Evolutionary conservation across 2,113 vertebrate species (phyloP), one percentile per base, ranked within the genome.

Genomic region (Chamaea fasciata): DNA sequence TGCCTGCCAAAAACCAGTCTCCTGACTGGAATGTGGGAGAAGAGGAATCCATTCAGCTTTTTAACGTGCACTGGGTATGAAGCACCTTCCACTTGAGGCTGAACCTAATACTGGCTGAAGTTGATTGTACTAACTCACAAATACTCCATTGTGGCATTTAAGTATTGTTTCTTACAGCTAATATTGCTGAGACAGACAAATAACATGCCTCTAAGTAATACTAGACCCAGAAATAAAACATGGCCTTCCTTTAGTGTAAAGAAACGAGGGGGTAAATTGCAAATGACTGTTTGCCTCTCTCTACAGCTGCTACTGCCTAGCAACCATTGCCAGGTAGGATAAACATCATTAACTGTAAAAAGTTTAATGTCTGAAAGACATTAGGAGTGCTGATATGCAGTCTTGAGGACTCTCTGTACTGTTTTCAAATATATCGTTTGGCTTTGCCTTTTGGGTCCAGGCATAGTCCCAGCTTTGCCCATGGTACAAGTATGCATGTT

Each of bases 281-380:
- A 95, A 90, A 95, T 95, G 50, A 82, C 74, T 95, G 53, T 95
- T 93, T 96, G 64, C 64, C 69, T 95, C 47, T 94, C 44, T 46
- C 21, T 42, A 57, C 67, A 57, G 63, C 62, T 87, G 56, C 77
- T 82, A 46, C 87, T 90, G 84, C 96, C 81, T 92, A 89, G 87
- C 93, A 96, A 82, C 6, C 2, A 89, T 89, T 94, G 84, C 87
- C 44, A 78, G 65, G 30, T 91, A 89, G 73, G 89, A 87, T 92
- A 96, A 97, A 89, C 74, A 92, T 95, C 55, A 78, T 93, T 96
- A 94, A 75, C 56, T 1, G 3, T 78, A 30, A 75, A 49, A 92
- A 92, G 27, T 86, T 86, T 27, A 22, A 59, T 64, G 50, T 52
- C 60, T 96, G 16, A 68, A 80, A 95, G 68, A n/a, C 11, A 8